Conservation (phyloP, 2,888 invertebrate genomes). For the Sycophila texana region DNA sequence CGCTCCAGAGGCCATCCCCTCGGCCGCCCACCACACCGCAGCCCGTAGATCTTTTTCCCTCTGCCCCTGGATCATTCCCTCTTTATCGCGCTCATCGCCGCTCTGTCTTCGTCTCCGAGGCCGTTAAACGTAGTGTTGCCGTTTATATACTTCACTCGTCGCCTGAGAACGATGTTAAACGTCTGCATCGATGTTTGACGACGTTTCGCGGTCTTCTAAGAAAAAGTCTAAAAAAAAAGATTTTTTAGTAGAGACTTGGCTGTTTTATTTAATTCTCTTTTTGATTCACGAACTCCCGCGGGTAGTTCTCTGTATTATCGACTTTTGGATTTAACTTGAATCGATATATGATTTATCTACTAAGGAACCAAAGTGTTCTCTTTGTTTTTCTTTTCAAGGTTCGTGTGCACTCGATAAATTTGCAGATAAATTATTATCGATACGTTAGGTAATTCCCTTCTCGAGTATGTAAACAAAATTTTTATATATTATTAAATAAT, state of each 20-base stretch:
- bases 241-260: not conserved
- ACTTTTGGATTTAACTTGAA: constrained; percentile 6
- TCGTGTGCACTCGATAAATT: too few species aligned
- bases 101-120: not conserved
- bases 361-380: too few species aligned
- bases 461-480: too few species aligned
- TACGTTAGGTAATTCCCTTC: too few species aligned
- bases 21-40: constrained; percentile 52
- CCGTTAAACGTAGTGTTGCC: too few species aligned
- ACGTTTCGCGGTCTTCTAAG: not conserved
- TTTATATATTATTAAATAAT: too few species aligned
- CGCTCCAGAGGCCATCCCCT: not conserved
- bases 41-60: constrained; percentile 52
- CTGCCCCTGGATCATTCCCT: not conserved
- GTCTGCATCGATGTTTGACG: not conserved
- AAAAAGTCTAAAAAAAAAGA: too few species aligned
- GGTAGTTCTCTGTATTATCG: constrained; percentile 30
- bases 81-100: not conserved
- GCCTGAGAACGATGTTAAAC: too few species aligned
- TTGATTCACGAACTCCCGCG: not conserved
- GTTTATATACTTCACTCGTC: not conserved
- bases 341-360: not conserved
- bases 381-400: too few species aligned
- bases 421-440: too few species aligned
- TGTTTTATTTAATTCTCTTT: constrained; percentile 5